phyloP scores from a whole-genome alignment of 1,140 invertebrate genomes.

The Pomacea maculata region DNA sequence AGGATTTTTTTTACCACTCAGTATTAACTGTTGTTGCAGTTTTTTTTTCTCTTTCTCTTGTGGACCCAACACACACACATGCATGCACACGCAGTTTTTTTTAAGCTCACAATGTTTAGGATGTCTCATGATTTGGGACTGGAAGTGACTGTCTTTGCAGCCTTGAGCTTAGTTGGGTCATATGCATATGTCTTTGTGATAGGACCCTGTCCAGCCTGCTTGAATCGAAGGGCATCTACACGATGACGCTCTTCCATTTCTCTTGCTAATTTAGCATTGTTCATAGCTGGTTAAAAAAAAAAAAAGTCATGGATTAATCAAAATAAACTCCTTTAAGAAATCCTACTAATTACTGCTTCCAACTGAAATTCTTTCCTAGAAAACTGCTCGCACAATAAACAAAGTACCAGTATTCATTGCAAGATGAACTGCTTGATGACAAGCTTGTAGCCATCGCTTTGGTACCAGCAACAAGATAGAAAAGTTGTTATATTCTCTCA shows the following conservation, averaged over 20 bases:
- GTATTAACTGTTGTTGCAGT: too few relatives aligned
- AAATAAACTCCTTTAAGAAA: too few relatives aligned
- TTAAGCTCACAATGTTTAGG: not conserved
- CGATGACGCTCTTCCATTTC: slow-evolving; percentile 80
- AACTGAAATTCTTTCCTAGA: not conserved
- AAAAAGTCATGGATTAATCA: too few relatives aligned
- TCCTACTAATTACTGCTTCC: too few relatives aligned
- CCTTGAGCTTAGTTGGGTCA: slow-evolving; percentile 75
- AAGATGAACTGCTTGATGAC: not conserved
- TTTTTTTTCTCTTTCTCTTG: too few relatives aligned
- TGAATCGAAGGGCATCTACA: slow-evolving; percentile 82
- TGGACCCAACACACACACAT: too few relatives aligned
- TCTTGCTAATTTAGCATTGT: slow-evolving; percentile 82
- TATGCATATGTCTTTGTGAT: slow-evolving; percentile 86
- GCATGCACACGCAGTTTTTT: not conserved
- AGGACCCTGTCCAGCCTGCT: slow-evolving; percentile 83
- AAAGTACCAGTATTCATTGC: not conserved
- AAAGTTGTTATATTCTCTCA: not conserved
- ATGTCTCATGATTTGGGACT: slow-evolving; percentile 17
- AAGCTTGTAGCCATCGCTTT: too few relatives aligned
- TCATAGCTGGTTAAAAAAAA: slow-evolving; percentile 73
- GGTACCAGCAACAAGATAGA: not conserved
- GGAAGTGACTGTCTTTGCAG: slow-evolving; percentile 3
- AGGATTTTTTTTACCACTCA: too few relatives aligned
- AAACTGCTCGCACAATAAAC: not conserved